Evolutionary conservation across 2,113 vertebrate species (phyloP).

Genomic region (Helogale parvula): DNA sequence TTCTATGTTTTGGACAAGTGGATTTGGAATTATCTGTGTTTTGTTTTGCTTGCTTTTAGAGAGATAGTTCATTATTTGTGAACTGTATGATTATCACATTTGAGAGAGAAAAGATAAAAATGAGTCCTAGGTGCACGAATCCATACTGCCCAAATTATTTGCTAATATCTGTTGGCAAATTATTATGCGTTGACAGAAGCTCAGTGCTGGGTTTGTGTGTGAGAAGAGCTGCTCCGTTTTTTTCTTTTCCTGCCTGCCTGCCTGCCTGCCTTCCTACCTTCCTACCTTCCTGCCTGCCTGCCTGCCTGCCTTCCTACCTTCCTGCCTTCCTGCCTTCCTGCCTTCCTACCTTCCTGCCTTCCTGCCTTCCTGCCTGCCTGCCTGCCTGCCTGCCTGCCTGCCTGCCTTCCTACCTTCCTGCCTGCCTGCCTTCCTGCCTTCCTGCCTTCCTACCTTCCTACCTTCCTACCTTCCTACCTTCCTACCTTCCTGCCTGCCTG

Average conservation of each 20-base stretch:
- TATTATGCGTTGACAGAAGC: neutral
- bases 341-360: neutral
- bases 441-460: too few relatives aligned
- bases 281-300: too few relatives aligned
- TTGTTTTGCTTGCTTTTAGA: conserved; percentile 45
- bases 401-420: neutral
- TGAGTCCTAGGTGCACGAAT: neutral
- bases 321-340: too few relatives aligned
- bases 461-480: too few relatives aligned
- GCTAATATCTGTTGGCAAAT: conserved; percentile 27
- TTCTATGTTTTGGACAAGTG: neutral
- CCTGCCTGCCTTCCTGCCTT: too few relatives aligned
- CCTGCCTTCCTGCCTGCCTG: too few relatives aligned
- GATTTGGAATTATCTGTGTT: conserved; percentile 31
- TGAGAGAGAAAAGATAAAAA: conserved; percentile 44
- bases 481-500: too few relatives aligned
- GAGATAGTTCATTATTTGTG: conserved; percentile 46
- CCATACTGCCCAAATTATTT: conserved; percentile 36
- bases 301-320: too few relatives aligned
- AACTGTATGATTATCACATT: conserved; percentile 19
- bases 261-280: neutral
- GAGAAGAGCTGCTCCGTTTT: neutral
- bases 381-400: too few relatives aligned
- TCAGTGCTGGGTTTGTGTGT: conserved; percentile 7
- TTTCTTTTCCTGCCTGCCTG: too few relatives aligned